Percentiles rank a stretch among this genome's conserved stretches.
These are phyloP conservation scores for Piaya cayana DNA, from an alignment of 2,113 vertebrate species.

Conservation along the genomic window DNA sequence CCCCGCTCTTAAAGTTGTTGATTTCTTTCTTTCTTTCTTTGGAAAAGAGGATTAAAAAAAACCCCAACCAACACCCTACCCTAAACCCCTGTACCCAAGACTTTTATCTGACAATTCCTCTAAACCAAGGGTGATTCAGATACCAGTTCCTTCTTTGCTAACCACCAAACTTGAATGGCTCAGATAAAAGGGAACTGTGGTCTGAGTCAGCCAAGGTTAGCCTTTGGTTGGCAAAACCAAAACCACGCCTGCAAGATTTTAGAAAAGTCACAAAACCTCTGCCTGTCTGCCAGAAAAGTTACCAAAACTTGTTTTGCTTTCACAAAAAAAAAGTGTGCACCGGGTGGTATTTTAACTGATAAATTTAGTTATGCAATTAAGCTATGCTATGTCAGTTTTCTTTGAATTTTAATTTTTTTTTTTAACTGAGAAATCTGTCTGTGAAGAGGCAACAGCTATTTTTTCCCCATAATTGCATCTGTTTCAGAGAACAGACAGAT, in stretches of 20 bases:
- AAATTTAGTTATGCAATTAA: not conserved
- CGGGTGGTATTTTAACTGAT: slow-evolving; percentile 26
- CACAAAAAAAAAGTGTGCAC: not conserved
- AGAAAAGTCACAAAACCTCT: not conserved
- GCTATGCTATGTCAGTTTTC: not conserved
- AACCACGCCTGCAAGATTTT: slow-evolving; percentile 33
- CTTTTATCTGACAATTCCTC: slow-evolving; percentile 22
- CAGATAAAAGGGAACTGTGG: slow-evolving; percentile 50
- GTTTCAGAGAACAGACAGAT: slow-evolving; percentile 61
- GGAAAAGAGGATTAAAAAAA: not conserved
- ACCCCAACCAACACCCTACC: not conserved
- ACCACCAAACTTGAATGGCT: slow-evolving; percentile 45
- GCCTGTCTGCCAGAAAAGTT: not conserved
- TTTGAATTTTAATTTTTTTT: not conserved
- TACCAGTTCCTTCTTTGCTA: slow-evolving; percentile 43
- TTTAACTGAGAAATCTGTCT: not conserved
- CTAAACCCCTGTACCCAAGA: not conserved
- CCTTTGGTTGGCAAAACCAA: slow-evolving; percentile 30
- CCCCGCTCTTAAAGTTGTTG: not conserved
- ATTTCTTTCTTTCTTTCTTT: not conserved
- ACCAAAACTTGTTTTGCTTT: not conserved
- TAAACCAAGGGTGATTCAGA: slow-evolving; percentile 43
- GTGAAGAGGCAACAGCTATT: slow-evolving; percentile 40
- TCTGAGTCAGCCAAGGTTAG: slow-evolving; percentile 47
- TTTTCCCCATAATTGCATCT: slow-evolving; percentile 46